Base-by-base conservation (phyloP, 2,888 invertebrate species). In the Hyppa rectilinea region DNA sequence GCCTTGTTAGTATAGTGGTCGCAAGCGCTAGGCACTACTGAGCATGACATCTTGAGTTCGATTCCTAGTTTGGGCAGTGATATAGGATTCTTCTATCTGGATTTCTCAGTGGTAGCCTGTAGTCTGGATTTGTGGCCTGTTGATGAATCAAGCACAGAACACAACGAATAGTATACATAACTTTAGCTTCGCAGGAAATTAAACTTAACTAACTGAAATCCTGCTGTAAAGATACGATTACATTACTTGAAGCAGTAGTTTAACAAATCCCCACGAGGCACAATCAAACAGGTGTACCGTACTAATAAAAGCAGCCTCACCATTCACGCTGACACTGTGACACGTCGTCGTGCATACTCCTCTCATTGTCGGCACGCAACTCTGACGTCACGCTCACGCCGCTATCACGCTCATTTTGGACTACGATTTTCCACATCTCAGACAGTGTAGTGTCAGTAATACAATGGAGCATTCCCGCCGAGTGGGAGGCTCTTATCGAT, bases 401-500 rank as follows among this genome's bases (percentile, higher is more conserved):
- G 85, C 82, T 88, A 89, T 91, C 90, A 90, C 87, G 87, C 82
- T 80, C 87, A 87, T 91, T 94, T 94, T 93, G 94, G 94, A 90
- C 92, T 91, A 89, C 92, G 92, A 91, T 92, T 93, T 93, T 94
- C 94, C 93, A 93, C 94, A 92, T 94, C 94, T 94, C 93, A 94
- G 93, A 93, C 92, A 91, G 90, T 89, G 91, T 91, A 92, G 93
- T 94, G 95, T 94, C 94, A 94, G 92, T 91, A 89, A 91, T 92
- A 95, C 95, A 95, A 95, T 95, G 87, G 95, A 93, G 89, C 92
- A 92, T 93, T 94, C 94, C 93, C 93, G 94, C 92, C 91, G 93
- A 94, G 94, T 93, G 92, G 92, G 92, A 92, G 92, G 91, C 93
- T 95, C 95, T 96, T 96, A 95, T 95, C 95, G 95, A 95, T 95